phyloP scores from a whole-genome alignment of 2,113 vertebrate species.

The Cercopithecus mona region DNA sequence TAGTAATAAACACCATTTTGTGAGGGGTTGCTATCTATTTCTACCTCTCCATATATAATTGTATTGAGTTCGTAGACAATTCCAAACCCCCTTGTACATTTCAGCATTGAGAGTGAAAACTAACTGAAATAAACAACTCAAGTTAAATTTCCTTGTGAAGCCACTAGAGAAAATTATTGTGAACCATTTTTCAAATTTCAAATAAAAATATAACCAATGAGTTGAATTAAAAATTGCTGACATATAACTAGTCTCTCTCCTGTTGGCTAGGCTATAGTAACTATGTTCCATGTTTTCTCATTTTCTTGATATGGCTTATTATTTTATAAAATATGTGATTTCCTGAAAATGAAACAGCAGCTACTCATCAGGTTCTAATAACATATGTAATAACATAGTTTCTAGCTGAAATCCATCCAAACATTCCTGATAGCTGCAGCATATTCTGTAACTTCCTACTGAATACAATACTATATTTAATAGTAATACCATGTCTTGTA shows the following conservation, averaged over 20 bases:
- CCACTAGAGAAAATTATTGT: neutral
- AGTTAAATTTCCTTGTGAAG: neutral
- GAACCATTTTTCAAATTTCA: neutral
- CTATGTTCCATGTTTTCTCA: neutral
- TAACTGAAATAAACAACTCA: neutral
- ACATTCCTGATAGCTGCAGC: neutral
- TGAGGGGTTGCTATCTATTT: neutral
- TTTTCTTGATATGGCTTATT: neutral
- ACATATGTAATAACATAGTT: neutral
- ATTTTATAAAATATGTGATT: neutral
- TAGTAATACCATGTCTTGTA: neutral
- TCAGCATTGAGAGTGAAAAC: neutral
- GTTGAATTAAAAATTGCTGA: neutral
- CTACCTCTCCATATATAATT: neutral
- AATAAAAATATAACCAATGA: neutral
- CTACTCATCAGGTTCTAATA: neutral
- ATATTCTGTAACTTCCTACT: neutral
- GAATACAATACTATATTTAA: neutral
- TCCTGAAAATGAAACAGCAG: neutral
- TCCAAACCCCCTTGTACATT: neutral
- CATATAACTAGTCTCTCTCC: neutral
- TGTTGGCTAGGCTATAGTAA: neutral
- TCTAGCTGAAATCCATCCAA: neutral
- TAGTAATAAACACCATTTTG: neutral
- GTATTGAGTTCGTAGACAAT: neutral